Percentiles rank a stretch among this genome's conserved stretches.
Evolutionary conservation across 2,113 vertebrate species (phyloP).

Genomic region (Athene cunicularia): DNA sequence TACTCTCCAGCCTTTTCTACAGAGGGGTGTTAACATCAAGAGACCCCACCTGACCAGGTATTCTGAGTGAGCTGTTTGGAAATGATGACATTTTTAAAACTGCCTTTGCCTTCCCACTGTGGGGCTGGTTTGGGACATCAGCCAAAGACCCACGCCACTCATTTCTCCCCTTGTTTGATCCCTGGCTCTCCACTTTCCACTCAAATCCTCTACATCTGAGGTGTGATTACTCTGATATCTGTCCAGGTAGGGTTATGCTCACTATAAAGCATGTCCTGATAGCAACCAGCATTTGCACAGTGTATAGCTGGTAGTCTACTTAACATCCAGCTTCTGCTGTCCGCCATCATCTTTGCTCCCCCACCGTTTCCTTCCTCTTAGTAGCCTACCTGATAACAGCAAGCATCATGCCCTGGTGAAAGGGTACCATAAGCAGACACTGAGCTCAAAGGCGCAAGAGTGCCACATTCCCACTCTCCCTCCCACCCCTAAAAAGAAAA

Average conservation of each 20-base stretch:
- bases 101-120: neutral
- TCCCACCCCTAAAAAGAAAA: neutral
- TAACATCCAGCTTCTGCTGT: neutral
- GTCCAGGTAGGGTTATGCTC: neutral
- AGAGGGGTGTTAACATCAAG: fast-evolving
- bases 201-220: neutral
- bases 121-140: neutral
- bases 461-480: neutral
- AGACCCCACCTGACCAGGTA: neutral
- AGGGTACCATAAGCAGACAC: neutral
- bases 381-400: neutral
- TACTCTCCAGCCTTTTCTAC: neutral
- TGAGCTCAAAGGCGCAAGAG: neutral
- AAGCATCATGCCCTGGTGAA: fast-evolving
- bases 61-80: neutral
- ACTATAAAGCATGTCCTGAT: neutral
- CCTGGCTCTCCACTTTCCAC: neutral
- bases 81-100: neutral
- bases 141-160: neutral
- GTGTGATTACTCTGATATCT: neutral
- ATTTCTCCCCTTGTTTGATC: neutral
- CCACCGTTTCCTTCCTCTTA: neutral
- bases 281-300: neutral
- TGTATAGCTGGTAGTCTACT: neutral
- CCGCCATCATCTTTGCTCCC: neutral